Evolutionary conservation across 2,888 invertebrate genomes (phyloP), one percentile per base, ranked within the genome.

Genomic region (Idaea dimidiata): DNA sequence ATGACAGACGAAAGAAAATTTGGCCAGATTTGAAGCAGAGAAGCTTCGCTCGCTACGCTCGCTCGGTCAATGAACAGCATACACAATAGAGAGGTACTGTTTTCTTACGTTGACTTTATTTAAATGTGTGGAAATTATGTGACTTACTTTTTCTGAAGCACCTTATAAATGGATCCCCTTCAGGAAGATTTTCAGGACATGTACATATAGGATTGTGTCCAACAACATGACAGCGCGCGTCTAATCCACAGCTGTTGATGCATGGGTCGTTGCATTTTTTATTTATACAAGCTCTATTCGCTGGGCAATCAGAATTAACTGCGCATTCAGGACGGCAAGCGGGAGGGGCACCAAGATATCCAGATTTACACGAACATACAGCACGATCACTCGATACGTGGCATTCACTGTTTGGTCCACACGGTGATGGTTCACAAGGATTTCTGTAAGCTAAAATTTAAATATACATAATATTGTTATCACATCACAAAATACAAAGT

Each of bases 121-220:
- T 43, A 2, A 14, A 43, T 43, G 8, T 43, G 10, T 14, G 14
- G 14, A 43, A 43, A 43, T 43, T 33, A 24, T 1, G 24, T 24
- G 5, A 78, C 87, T 85, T 78, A 93, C 93, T 82, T 78, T 86
- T 90, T 74, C 87, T 84, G 65, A 81, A 82, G 81, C 97, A 97
- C 83, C 94, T 94, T 71, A 94, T 94, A 77, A 96, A 96, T 17
- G 97, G 96, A 93, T 97, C 96, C 31, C 97, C 97, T 68, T 94
- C 93, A 61, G 94, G 95, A 60, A 94, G 93, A 62, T 91, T 88
- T 66, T 95, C 94, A 17, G 92, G 89, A 74, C 97, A 97, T 66
- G 95, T 95, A 79, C 97, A 97, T 69, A 96, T 95, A 1, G 96
- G 97, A 78, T 95, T 96, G 80, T 97, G 97, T 74, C 95, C 95